Evolutionary conservation across 2,797 vertebrate species (phyloP).

Genomic region (Crossoptilon crossoptilon): DNA sequence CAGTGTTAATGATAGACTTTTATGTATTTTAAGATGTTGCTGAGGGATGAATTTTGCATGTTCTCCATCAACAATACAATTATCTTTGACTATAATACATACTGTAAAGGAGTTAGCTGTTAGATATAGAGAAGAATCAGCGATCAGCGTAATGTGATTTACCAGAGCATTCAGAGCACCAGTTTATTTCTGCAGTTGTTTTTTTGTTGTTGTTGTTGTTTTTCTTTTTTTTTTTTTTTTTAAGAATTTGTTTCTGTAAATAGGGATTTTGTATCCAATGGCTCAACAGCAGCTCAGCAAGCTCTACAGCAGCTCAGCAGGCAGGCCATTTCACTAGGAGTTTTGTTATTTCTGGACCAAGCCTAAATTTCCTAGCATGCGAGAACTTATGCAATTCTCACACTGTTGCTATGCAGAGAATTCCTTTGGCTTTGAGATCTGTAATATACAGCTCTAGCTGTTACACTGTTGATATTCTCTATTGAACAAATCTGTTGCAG

Average conservation of each 20-base stretch:
- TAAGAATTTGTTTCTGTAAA: not conserved
- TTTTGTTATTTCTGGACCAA: conserved; percentile 19
- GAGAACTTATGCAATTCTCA: conserved; percentile 1
- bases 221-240: not conserved
- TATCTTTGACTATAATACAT: not conserved
- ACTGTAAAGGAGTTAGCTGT: not conserved
- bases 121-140: not conserved
- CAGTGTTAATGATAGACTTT: not conserved
- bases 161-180: not conserved
- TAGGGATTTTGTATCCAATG: not conserved
- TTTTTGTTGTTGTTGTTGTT: not conserved
- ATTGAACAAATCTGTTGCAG: not conserved
- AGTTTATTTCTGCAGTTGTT: not conserved
- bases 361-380: not conserved
- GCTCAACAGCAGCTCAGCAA: not conserved
- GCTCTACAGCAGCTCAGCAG: not conserved
- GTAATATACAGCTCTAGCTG: not conserved
- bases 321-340: not conserved
- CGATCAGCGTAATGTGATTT: not conserved
- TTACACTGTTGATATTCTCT: not conserved
- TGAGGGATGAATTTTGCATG: not conserved
- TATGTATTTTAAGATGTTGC: not conserved
- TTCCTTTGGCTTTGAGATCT: not conserved
- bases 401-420: conserved; percentile 37
- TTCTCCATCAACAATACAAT: not conserved